phyloP scores from a whole-genome alignment of 2,888 invertebrate genomes.

The Mactromeris polynyma region DNA sequence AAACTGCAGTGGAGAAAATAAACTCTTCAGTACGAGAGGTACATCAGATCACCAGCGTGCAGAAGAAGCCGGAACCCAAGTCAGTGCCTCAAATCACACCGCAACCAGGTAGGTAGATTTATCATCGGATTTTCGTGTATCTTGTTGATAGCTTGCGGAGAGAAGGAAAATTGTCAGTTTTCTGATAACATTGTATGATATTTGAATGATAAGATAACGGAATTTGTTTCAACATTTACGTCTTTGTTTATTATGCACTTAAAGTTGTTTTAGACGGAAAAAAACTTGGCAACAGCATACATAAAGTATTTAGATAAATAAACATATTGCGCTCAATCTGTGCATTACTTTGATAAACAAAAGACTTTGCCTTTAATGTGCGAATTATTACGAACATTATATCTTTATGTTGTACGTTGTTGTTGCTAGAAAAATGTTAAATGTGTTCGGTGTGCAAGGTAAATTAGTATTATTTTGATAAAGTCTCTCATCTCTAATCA shows the following conservation, averaged over 20 bases:
- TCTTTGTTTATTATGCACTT: constrained; percentile 5
- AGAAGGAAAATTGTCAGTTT: not conserved
- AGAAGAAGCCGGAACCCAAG: constrained; percentile 55
- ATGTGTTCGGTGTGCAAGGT: not conserved
- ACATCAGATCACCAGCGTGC: not conserved
- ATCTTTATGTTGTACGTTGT: not conserved
- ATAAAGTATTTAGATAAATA: not conserved
- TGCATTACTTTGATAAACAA: constrained; percentile 7
- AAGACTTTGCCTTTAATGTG: not conserved
- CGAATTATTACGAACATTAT: not conserved
- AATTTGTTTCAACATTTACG: not conserved
- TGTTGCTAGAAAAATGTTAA: not conserved
- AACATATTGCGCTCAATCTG: not conserved
- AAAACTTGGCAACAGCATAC: not conserved
- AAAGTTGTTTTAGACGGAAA: constrained; percentile 12
- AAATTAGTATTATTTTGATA: too few relatives aligned
- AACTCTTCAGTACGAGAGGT: constrained; percentile 15
- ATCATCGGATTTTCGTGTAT: not conserved
- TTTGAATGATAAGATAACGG: not conserved
- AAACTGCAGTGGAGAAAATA: constrained; percentile 9
- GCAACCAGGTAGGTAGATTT: constrained; percentile 58
- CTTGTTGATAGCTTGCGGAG: not conserved
- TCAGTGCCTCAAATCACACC: constrained; percentile 51
- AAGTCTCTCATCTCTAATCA: too few relatives aligned
- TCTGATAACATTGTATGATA: not conserved